Evolutionary conservation across 2,113 vertebrate species (phyloP).

Genomic region (Campylomormyrus tamandua): DNA sequence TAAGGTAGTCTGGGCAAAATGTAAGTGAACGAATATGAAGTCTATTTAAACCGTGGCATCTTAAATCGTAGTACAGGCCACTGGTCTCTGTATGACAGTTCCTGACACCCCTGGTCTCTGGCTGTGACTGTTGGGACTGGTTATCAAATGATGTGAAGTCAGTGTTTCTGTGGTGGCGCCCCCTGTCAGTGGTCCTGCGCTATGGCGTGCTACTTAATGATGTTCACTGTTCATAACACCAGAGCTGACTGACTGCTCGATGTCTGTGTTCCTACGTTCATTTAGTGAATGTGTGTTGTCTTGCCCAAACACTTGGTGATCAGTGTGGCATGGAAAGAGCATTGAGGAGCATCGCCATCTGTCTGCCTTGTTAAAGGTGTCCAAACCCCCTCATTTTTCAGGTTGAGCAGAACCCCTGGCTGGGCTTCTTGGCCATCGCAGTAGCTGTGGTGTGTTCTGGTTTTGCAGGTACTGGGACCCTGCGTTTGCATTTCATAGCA

Average conservation of each 20-base stretch:
- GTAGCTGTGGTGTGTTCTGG: slow-evolving; percentile 90
- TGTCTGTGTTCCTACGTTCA: background rate
- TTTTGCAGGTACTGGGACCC: slow-evolving; percentile 78
- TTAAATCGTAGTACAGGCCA: too few relatives aligned
- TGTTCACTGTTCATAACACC: background rate
- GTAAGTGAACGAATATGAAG: too few relatives aligned
- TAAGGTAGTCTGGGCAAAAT: too few relatives aligned
- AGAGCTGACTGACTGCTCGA: background rate
- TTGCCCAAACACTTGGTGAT: too few relatives aligned
- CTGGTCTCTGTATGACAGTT: too few relatives aligned
- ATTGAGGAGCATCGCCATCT: background rate
- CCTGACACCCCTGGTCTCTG: too few relatives aligned
- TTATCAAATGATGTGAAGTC: too few relatives aligned
- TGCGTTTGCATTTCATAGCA: background rate
- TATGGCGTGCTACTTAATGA: background rate
- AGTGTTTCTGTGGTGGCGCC: too few relatives aligned
- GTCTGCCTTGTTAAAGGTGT: background rate
- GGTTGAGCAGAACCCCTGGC: slow-evolving; percentile 81
- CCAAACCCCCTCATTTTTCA: slow-evolving; percentile 45
- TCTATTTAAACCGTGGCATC: too few relatives aligned
- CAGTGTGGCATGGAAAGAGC: background rate
- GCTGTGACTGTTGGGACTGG: too few relatives aligned
- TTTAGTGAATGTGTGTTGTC: background rate
- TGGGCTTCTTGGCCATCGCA: slow-evolving; percentile 80
- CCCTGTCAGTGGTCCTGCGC: background rate